Evolutionary conservation across 1,140 invertebrate species (phyloP), one percentile per base, ranked within the genome.

Genomic region (Ptiloglossa arizonensis): DNA sequence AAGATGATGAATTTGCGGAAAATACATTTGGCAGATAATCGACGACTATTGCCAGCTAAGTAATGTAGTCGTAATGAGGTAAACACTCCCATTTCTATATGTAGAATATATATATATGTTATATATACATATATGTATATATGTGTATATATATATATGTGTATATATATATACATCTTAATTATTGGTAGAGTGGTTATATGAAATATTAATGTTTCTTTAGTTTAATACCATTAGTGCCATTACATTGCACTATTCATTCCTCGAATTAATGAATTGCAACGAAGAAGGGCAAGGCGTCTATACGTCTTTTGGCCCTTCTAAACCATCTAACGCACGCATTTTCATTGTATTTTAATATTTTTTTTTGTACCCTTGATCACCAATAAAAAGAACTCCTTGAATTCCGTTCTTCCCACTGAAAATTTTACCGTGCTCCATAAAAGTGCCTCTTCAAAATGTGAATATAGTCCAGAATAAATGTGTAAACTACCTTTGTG

Each of bases 1-100:
- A 67, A 77, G 73, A 44, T 87, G 85, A 71, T 79, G 80, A 87
- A 85, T 77, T 83, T 77, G 72, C 75, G 75, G 81, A 62, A 82
- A 76, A 83, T 80, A 70, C 66, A 86, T 84, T 87, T 84, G 84
- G 83, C 83, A 87, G 74, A 82, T 84, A 81, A 75, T 76, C 86
- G 82, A 77, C 81, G 56, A 27, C 80, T 72, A 62, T 81, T 82
- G 82, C 72, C 84, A 86, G 83, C 83, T 83, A 80, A 88, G 86
- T 87, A 85, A 88, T 83, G 85, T 87, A 88, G 79, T 73, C 81
- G 71, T 67, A 71, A 72, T 79, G 78, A 87, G 86, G 86, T 87
- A 88, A 86, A 87, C 75, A 74, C 41, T 57, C 59, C 67, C 27
- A 64, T 66, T 60, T 67, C 52, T 59, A 32, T 70, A 69, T 59